Base-by-base conservation (phyloP, 2,888 invertebrate species). In the Norana najaformis region DNA sequence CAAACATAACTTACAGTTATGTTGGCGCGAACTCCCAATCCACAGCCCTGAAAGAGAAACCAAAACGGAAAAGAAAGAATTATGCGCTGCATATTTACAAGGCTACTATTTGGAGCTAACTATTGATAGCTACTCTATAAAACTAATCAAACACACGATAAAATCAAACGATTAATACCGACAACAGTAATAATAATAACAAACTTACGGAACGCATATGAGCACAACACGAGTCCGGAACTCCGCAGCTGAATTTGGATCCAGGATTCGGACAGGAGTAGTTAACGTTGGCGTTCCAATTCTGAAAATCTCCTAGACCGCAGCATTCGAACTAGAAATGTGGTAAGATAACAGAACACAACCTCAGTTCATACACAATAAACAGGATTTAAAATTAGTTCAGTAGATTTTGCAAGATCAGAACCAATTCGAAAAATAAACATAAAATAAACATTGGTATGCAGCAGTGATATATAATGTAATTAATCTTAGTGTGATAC, bases 151-250 rank as follows among this genome's bases (percentile, higher is more conserved):
- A n/a, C 47, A 3, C 47, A 47, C 23, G 6, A 47, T 23, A 1
- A 23, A 23, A 47, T 23, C 11, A 47, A 23, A 6, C 20, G 23
- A 23, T 47, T 23, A 41, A 41, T 18, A 47, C 47, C 23, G 6
- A 23, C 47, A 11, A 23, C 47, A 23, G 47, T 47, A 47, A 47
- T 47, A 47, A 47, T 47, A 23, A 23, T 23, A 23, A 47, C 23
- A 47, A 2, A 85, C 85, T 85, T 23, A 85, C 85, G 13, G 23
- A 16, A 37, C 36, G 39, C 88, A 90, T 91, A 23, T 88, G 34
- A 39, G 37, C 41, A 89, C 91, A 91, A 39, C 91, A 91, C 37
- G 91, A 91, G 89, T 91, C 91, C 39, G 91, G 91, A n/a, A 91
- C 47, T 11, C 89, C 53, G 88, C 91, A 91, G 20, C 53, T 47